These are phyloP conservation scores for Pilophorus perplexus DNA, from an alignment of 2,888 invertebrate species.

Conservation along the genomic window DNA sequence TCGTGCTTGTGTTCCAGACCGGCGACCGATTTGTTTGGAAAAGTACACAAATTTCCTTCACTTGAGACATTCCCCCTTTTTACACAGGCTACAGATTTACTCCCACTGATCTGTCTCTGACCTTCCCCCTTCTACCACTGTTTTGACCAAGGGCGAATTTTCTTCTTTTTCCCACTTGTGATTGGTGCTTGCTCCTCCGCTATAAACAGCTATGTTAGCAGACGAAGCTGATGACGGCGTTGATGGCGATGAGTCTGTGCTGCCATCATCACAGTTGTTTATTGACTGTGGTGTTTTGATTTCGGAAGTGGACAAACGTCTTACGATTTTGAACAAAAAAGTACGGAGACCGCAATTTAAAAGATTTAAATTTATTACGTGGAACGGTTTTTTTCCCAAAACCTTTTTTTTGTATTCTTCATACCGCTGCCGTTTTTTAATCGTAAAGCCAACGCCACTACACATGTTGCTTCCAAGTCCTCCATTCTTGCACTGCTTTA, in stretches of 20 bases:
- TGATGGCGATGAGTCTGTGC: neutral
- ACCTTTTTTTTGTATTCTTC: neutral
- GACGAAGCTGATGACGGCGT: neutral
- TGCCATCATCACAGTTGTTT: slow-evolving; percentile 1
- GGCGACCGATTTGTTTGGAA: neutral
- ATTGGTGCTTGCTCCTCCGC: neutral
- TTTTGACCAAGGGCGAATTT: too few relatives aligned
- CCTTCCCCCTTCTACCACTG: too few relatives aligned
- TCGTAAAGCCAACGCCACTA: neutral
- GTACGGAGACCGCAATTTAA: too few relatives aligned
- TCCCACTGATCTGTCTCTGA: too few relatives aligned
- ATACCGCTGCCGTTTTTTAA: neutral
- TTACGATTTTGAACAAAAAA: too few relatives aligned
- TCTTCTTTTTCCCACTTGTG: neutral
- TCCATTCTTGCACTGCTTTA: neutral
- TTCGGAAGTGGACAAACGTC: neutral
- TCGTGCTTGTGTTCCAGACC: too few relatives aligned
- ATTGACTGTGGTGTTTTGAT: too few relatives aligned
- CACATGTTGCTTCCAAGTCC: neutral
- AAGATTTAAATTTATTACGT: too few relatives aligned
- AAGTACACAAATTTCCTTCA: too few relatives aligned
- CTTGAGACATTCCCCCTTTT: too few relatives aligned
- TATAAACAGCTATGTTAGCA: neutral
- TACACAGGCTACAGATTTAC: too few relatives aligned
- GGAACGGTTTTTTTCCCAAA: too few relatives aligned